phyloP scores from a whole-genome alignment of 1,140 invertebrate genomes.

The Polypedilum pembai region DNA sequence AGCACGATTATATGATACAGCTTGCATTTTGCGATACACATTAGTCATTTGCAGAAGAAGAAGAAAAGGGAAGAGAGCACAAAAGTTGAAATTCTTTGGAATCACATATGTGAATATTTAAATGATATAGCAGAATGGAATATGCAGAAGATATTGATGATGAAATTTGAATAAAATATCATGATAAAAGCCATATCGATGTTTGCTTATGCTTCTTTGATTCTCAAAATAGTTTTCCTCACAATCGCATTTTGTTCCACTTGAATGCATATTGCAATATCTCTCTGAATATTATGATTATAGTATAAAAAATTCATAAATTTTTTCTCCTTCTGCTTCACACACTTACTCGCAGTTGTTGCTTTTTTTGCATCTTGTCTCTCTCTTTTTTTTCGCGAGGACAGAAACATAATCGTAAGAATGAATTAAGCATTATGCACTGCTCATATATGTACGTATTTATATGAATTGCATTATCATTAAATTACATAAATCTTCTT shows the following conservation, averaged over 20 bases:
- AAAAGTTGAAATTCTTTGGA: no score
- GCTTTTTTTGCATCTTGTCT: not conserved
- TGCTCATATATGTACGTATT: not conserved
- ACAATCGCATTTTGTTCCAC: not conserved
- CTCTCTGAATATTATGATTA: no score
- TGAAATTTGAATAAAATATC: no score
- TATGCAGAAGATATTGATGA: no score
- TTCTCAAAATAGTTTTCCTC: slow-evolving; percentile 3
- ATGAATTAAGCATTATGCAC: slow-evolving; percentile 27
- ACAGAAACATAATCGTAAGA: not conserved
- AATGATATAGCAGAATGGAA: no score
- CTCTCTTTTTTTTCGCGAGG: not conserved
- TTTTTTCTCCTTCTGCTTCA: slow-evolving; percentile 6
- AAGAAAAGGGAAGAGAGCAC: no score
- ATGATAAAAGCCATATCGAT: not conserved
- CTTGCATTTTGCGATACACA: no score
- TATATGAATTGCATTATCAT: slow-evolving; percentile 25
- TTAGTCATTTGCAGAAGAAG: no score
- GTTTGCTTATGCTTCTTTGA: not conserved
- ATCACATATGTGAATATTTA: no score
- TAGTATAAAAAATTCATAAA: slow-evolving; percentile 24
- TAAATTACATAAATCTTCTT: slow-evolving; percentile 26
- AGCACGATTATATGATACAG: no score
- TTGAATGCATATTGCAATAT: not conserved
- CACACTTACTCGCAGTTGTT: not conserved